Conservation (phyloP, 2,113 vertebrate genomes). For the Heteronetta atricapilla region DNA sequence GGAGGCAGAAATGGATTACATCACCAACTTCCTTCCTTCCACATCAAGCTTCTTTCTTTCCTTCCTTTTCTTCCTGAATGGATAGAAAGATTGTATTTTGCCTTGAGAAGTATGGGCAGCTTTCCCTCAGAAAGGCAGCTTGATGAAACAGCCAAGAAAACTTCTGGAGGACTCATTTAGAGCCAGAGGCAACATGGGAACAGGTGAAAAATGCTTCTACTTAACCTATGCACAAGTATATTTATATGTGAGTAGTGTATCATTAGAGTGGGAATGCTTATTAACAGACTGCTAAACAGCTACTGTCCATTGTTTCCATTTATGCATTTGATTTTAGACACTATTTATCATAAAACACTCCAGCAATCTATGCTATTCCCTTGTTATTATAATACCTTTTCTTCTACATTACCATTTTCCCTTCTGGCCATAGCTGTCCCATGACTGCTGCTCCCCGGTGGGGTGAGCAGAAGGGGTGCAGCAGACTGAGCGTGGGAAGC, state of each 20-base stretch:
- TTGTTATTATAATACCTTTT: neutral
- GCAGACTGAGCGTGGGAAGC: conserved; percentile 66
- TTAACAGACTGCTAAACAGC: neutral
- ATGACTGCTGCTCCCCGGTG: neutral
- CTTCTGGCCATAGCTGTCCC: neutral
- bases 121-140: neutral
- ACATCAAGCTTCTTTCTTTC: neutral
- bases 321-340: neutral
- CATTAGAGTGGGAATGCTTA: neutral
- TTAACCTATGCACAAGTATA: neutral
- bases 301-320: neutral
- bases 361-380: neutral
- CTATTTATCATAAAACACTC: neutral
- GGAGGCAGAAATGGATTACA: neutral
- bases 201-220: neutral
- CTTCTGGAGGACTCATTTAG: neutral
- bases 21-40: neutral
- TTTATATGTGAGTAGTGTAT: neutral
- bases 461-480: conserved; percentile 23
- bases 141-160: neutral
- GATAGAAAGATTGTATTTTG: neutral
- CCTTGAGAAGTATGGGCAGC: neutral
- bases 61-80: neutral
- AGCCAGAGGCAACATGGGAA: neutral
- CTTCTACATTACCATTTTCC: neutral